Evolutionary conservation across 2,113 vertebrate species (phyloP), one percentile per base, ranked within the genome.

Genomic region (Sinocyclocheilus rhinocerous): DNA sequence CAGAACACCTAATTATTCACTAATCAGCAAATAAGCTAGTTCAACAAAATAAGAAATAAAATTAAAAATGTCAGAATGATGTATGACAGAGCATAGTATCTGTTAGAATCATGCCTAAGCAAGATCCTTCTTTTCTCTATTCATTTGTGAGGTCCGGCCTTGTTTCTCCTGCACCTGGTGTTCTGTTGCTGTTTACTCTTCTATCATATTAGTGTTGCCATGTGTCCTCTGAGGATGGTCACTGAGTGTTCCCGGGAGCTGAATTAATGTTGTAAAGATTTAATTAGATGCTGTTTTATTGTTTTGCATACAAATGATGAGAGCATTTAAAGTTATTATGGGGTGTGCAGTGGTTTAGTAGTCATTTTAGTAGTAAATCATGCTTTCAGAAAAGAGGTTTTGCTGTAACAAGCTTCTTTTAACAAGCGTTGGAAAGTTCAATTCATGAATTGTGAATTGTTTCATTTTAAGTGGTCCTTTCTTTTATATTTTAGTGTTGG

Each of bases 211-310:
- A 76, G 50, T 55, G 76, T 72, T 81, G 86, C 82, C 76, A 77
- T 85, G 36, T 82, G 26, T 87, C 29, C 42, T 76, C 26, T 80
- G 76, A 73, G n/a, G 20, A 22, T 39, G 67, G 29, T 57, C 81
- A 83, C 81, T 73, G 81, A 55, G 45, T 83, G 81, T 75, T 84
- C 50, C 82, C 33, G 2, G 50, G 69, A 84, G 33, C 50, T 24
- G 33, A 84, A 59, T 26, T 84, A 75, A 84, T 84, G 82, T 36
- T 52, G 7, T 42, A 26, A 73, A 84, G 6, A 75, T 84, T 63
- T 86, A 82, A 86, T 82, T 82, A 67, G 45, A 42, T 24, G 48
- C 82, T 12, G 42, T 20, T 83, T 82, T 61, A 65, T 65, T 76
- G 13, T 24, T 83, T 42, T 86, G 52, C 50, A 81, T 86, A 80